Base-by-base conservation (phyloP, 2,888 invertebrate genomes). In the Muschampia plurimacula region DNA sequence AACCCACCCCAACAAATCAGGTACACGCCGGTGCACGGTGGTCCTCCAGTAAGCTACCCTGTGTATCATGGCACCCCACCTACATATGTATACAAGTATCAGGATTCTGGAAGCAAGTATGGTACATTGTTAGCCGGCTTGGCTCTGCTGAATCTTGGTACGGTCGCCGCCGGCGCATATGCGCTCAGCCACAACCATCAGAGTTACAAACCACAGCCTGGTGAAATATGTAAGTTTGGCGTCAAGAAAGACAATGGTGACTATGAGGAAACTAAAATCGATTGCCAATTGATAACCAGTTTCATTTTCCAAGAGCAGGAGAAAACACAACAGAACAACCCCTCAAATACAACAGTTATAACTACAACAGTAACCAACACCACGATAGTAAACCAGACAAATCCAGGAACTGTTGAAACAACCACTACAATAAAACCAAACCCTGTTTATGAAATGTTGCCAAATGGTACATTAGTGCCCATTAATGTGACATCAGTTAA, bases 31-130 rank as follows among this genome's bases (percentile, higher is more conserved):
- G 76, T 77, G 0, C 83, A 83, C 52, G 92, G 92, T 2, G 88
- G 85, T 6, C 77, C 84, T 0, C 81, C 90, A 10, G 69, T 83
- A 15, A 81, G 67, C 74, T 93, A 92, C 72, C 93, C 93, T 39
- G 91, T 92, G 2, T 93, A 92, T 76, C 90, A 77, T 5, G 90
- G 90, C 10, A 66, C 83, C 0, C 93, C 92, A 2, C 93, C 93
- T 2, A 89, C 83, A 32, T 92, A 92, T 77, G 92, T 93, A 8
- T 91, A 93, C 74, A 81, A 92, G 72, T 90, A 91, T 79, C 87
- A 89, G 76, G 83, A 93, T 75, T 93, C 93, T 0, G 92, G 89
- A 66, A 93, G 93, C 78, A 92, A 91, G 81, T 93, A 92, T 76
- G 90, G 93, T 12, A 90, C 91, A 1, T 70, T 93, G 44, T 77